Conservation (phyloP, 2,888 invertebrate genomes). For the Sinotaia quadrata region DNA sequence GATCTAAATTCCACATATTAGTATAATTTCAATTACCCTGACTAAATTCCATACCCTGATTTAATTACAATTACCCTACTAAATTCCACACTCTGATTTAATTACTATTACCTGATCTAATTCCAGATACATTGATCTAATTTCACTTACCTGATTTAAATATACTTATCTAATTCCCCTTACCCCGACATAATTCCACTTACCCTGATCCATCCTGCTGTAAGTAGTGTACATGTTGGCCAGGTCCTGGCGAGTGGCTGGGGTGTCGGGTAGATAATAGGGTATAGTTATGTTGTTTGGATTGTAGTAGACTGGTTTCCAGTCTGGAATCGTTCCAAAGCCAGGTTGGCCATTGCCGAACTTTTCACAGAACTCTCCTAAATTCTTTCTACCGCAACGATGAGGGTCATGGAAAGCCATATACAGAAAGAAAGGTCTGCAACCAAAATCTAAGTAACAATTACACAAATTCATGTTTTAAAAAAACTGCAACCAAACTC, state of each 20-base stretch:
- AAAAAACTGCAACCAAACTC: no score
- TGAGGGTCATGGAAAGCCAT: constrained; percentile 34
- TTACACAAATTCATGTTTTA: no score
- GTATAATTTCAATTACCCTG: neutral
- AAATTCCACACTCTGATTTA: neutral
- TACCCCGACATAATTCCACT: neutral
- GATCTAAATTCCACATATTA: neutral
- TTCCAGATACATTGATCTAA: neutral
- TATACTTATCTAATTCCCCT: neutral
- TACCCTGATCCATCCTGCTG: constrained; percentile 91
- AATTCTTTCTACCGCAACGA: constrained; percentile 9
- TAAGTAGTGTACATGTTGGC: constrained; percentile 93
- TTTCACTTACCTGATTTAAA: neutral
- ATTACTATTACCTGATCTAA: neutral
- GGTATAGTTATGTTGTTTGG: constrained; percentile 87
- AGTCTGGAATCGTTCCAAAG: constrained; percentile 88
- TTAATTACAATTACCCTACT: neutral
- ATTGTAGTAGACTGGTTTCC: constrained; percentile 88
- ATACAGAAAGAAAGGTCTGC: constrained; percentile 35
- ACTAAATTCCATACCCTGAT: neutral
- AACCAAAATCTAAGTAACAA: neutral
- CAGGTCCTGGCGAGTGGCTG: constrained; percentile 84
- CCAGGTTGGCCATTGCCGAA: constrained; percentile 71
- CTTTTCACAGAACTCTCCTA: constrained; percentile 31
- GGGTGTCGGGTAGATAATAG: constrained; percentile 84